Conservation (phyloP, 2,888 invertebrate species). For the Nomada lathburiana region DNA sequence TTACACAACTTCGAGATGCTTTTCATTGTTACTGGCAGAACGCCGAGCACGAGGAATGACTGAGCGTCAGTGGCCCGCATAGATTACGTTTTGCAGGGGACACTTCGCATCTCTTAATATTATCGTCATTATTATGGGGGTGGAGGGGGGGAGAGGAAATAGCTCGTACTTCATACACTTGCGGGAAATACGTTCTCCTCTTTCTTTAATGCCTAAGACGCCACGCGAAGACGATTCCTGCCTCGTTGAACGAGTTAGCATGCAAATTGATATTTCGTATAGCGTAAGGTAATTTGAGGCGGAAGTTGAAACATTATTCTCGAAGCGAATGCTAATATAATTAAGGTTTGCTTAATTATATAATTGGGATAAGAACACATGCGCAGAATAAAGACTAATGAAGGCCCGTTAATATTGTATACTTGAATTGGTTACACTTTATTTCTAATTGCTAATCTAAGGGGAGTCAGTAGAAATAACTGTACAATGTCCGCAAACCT, state of each 20-base stretch:
- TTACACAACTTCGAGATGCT: constrained; percentile 73
- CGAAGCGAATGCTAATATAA: too few relatives aligned
- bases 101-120: constrained; percentile 63
- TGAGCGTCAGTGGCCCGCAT: constrained; percentile 60
- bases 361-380: not conserved
- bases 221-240: not conserved
- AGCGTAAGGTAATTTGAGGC: not conserved
- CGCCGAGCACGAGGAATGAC: constrained; percentile 74
- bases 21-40: constrained; percentile 78
- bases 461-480: too few relatives aligned
- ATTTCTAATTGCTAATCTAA: too few relatives aligned
- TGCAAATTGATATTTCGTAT: not conserved
- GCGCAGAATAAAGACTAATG: not conserved
- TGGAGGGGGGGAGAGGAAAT: not conserved
- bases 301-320: not conserved
- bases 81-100: constrained; percentile 61
- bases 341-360: too few relatives aligned
- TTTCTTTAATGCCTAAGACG: not conserved
- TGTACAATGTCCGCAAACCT: too few relatives aligned
- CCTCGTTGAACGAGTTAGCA: not conserved
- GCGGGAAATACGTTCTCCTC: constrained; percentile 4
- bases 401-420: too few relatives aligned
- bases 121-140: constrained; percentile 28
- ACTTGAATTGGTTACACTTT: too few relatives aligned
- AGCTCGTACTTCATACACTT: not conserved